These are phyloP conservation scores for Semicossyphus pulcher DNA, from an alignment of 2,113 vertebrate species.

Conservation along the genomic window DNA sequence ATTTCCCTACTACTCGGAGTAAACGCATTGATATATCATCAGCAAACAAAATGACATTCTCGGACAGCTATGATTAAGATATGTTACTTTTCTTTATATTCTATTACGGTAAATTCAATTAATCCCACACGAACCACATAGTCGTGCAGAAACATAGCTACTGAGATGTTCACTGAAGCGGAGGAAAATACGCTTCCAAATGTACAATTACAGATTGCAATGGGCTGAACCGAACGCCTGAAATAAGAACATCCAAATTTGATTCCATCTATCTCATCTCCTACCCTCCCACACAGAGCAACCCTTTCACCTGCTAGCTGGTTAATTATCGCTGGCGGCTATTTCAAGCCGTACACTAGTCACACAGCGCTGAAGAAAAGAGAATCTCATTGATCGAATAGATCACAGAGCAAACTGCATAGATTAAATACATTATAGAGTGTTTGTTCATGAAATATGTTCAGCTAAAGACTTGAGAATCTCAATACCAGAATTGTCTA, in stretches of 20 bases:
- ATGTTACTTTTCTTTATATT: not conserved
- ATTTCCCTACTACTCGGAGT: not conserved
- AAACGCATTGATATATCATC: not conserved
- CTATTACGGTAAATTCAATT: not conserved
- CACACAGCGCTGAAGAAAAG: slow-evolving; percentile 26
- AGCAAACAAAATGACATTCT: not conserved
- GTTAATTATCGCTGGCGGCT: slow-evolving; percentile 69
- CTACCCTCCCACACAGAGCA: slow-evolving; percentile 61
- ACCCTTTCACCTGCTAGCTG: slow-evolving; percentile 69
- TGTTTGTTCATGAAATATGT: not conserved
- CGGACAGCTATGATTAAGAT: too few species aligned
- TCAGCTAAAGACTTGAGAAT: not conserved
- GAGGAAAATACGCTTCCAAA: slow-evolving; percentile 23
- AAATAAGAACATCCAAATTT: slow-evolving; percentile 59
- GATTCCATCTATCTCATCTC: slow-evolving; percentile 62
- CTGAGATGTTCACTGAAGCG: slow-evolving; percentile 27
- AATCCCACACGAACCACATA: not conserved
- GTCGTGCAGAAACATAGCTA: not conserved
- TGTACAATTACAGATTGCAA: slow-evolving; percentile 48
- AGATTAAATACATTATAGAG: not conserved
- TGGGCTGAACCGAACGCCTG: slow-evolving; percentile 32
- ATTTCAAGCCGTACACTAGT: slow-evolving; percentile 48
- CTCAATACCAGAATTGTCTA: not conserved
- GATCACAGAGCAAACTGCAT: not conserved
- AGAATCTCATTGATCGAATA: slow-evolving; percentile 23